Evolutionary conservation across 2,888 invertebrate genomes (phyloP), one percentile per base, ranked within the genome.

Genomic region (Xanthorhoe spadicearia): DNA sequence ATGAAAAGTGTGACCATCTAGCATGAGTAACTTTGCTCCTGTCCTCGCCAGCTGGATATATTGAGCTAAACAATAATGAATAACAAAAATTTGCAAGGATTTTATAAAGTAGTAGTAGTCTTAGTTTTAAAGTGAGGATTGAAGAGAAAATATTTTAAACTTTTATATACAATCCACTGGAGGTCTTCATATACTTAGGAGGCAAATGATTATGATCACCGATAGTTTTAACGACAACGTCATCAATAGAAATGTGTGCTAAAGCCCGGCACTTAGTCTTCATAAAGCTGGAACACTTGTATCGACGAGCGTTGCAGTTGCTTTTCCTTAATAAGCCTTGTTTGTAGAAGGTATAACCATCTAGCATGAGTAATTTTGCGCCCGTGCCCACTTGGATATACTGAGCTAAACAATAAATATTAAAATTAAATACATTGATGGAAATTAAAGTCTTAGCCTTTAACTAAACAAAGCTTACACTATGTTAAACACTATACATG

Each of bases 121-220:
- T n/a, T n/a, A n/a, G n/a, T n/a, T n/a, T n/a, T n/a, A n/a, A n/a
- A n/a, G n/a, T n/a, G n/a, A n/a, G n/a, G n/a, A n/a, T n/a, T n/a
- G n/a, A n/a, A n/a, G n/a, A n/a, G n/a, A n/a, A n/a, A n/a, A n/a
- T n/a, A 32, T 32, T 13, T 43, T 43, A 43, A 13, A 43, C 2
- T 62, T 58, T 69, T 0, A 61, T 13, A 35, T 60, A 62, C 9
- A n/a, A 23, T 50, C 64, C 64, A 19, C 48, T 9, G 0, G 35
- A n/a, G 13, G 61, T 68, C 32, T 35, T 35, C 8, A 50, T 2
- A 63, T 59, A 67, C 9, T 49, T 49, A 9, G 61, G 35, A 9
- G 71, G 64, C 0, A 19, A n/a, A 51, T 75, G 75, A 19, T 70
- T 70, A 52, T 72, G 68, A 35, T 52, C 50, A 8, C 51, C 46